These are phyloP conservation scores for Ctenodactylus gundi DNA, from an alignment of 2,113 vertebrate genomes.

Conservation along the genomic window DNA sequence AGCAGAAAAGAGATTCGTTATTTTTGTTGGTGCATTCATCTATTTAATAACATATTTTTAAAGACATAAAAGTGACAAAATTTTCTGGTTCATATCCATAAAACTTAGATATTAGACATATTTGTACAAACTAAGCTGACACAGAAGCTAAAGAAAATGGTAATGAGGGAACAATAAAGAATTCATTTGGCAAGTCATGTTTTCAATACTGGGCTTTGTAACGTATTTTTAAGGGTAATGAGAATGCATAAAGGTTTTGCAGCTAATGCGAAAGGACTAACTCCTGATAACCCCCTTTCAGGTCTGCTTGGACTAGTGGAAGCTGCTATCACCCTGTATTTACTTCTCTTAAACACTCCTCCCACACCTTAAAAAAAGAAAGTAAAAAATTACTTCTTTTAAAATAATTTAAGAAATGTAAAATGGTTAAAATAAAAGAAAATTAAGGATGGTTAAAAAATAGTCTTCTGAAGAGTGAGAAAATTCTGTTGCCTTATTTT, in stretches of 20 bases:
- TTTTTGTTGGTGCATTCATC: background rate
- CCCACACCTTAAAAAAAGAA: too few species aligned
- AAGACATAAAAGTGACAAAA: background rate
- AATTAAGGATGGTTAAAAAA: background rate
- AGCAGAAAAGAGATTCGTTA: background rate
- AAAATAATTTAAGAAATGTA: constrained; percentile 37
- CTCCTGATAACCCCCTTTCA: too few species aligned
- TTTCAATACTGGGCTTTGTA: background rate
- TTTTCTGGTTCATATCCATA: background rate
- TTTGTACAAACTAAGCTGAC: background rate
- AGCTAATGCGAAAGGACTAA: background rate
- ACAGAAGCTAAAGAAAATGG: background rate
- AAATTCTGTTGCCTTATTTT: background rate
- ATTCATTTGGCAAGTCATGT: constrained; percentile 5
- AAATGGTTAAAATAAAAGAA: too few species aligned
- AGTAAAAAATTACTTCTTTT: too few species aligned
- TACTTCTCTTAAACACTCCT: too few species aligned
- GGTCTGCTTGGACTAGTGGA: too few species aligned
- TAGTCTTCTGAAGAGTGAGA: background rate
- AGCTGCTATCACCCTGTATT: too few species aligned
- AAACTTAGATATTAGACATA: background rate
- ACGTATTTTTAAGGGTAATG: background rate
- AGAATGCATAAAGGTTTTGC: background rate
- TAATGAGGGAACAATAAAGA: background rate
- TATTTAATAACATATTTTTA: constrained; percentile 38